phyloP scores from a whole-genome alignment of 1,140 invertebrate genomes.

The Nymphalis io region DNA sequence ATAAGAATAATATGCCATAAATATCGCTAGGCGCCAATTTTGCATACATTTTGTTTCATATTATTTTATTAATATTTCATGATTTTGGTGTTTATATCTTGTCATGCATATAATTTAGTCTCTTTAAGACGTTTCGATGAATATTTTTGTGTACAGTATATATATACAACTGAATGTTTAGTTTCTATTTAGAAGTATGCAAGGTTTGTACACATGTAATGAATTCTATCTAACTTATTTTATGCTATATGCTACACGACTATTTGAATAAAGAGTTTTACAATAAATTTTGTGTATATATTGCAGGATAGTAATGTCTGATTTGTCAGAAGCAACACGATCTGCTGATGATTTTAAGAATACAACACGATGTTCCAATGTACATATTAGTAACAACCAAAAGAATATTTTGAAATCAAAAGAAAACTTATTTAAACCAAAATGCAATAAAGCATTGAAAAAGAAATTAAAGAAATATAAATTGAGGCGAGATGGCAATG shows the following conservation, averaged over 20 bases:
- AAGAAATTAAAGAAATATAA: conserved; percentile 72
- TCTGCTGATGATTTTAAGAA: conserved; percentile 21
- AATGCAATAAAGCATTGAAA: conserved; percentile 57
- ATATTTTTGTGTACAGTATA: not conserved
- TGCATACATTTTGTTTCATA: conserved; percentile 7
- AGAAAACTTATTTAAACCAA: conserved; percentile 56
- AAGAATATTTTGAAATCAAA: conserved; percentile 53
- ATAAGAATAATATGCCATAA: conserved; percentile 3
- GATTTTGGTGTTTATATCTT: not conserved
- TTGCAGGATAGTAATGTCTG: conserved; percentile 51
- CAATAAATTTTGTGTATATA: conserved; percentile 9
- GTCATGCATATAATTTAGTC: not conserved
- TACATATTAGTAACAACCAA: conserved; percentile 32
- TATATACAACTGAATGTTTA: not conserved
- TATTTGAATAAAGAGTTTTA: not conserved
- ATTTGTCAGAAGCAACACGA: conserved; percentile 29
- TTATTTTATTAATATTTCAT: not conserved
- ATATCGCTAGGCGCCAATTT: conserved; percentile 29
- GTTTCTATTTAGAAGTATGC: conserved; percentile 44
- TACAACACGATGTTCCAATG: conserved; percentile 25
- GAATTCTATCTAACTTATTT: not conserved
- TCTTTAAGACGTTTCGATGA: not conserved
- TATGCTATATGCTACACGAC: not conserved
- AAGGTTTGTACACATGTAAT: conserved; percentile 27
- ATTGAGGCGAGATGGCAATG: conserved; percentile 63